Evolutionary conservation across 2,888 invertebrate genomes (phyloP).

Genomic region (Erebia epiphron): DNA sequence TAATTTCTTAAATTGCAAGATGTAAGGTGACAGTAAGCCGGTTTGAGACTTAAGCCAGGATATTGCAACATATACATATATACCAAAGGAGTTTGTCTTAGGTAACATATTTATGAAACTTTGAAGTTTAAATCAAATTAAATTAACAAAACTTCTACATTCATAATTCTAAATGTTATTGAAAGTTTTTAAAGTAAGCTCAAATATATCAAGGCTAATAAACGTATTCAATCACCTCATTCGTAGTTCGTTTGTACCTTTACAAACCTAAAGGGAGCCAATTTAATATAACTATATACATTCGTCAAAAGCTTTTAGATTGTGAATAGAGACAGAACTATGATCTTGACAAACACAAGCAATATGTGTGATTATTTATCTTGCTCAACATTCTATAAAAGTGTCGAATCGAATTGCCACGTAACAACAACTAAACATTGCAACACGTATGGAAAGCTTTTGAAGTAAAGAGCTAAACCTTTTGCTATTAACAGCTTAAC

Average conservation of each 20-base stretch:
- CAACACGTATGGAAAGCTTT: slow-evolving; percentile 7
- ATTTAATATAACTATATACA: neutral
- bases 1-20: too few relatives aligned
- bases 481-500: too few relatives aligned
- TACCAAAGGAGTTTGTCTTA: too few relatives aligned
- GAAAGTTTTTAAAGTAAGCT: neutral
- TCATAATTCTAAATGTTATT: neutral
- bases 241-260: too few relatives aligned
- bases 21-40: too few relatives aligned
- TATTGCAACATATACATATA: too few relatives aligned
- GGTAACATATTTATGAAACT: too few relatives aligned
- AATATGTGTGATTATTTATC: neutral
- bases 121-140: too few relatives aligned
- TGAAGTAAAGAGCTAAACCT: too few relatives aligned
- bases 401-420: slow-evolving; percentile 7
- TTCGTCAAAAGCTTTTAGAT: neutral
- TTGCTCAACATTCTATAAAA: neutral
- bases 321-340: slow-evolving; percentile 2
- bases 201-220: neutral
- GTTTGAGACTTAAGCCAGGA: too few relatives aligned
- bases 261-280: neutral
- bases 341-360: neutral
- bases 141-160: too few relatives aligned
- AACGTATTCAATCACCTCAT: too few relatives aligned
- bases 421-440: neutral